Evolutionary conservation across 2,113 vertebrate genomes (phyloP), one percentile per base, ranked within the genome.

Genomic region (Laterallus jamaicensis): DNA sequence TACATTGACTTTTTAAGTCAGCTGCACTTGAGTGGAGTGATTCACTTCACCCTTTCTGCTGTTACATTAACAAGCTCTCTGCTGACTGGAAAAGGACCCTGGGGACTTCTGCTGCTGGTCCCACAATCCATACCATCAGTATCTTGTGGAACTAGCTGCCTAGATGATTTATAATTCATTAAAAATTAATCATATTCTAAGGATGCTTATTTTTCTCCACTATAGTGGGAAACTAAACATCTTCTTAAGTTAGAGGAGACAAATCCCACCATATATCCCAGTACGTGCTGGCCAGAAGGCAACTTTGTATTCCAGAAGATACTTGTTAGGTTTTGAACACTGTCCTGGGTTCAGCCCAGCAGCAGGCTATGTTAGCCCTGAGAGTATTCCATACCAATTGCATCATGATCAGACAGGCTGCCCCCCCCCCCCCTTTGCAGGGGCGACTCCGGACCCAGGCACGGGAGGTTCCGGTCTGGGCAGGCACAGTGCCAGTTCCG

Each of bases 11-110:
- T 22, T 20, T 16, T 55, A 15, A 26, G 17, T 32, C 54, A 29
- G 63, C 15, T 10, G 49, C n/a, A 22, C n/a, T 70, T 19, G 0
- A 1, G 56, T 29, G 64, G 40, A 83, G 32, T 1, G 6, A 78
- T 64, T 71, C 12, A 26, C 18, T 31, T 70, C 31, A 42, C 17
- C 40, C 49, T 64, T 58, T 50, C 66, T 6, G 9, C 37, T 40
- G 21, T 35, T 69, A 31, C 1, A 12, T 37, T 39, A 70, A 42
- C 58, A 37, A 78, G 73, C 49, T 64, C 40, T 64, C 73, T 58
- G 35, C 21, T 25, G 35, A 35, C 58, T 52, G 15, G 42, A 50
- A 78, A 50, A 40, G 50, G 8, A 73, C 50, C 24, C 50, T 25
- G 25, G 35, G 50, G 63, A 63, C 40, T 58, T 26, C 58, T 42